These are phyloP conservation scores for Gambusia yucatana DNA, from an alignment of 2,797 vertebrate genomes.

Conservation along the genomic window DNA sequence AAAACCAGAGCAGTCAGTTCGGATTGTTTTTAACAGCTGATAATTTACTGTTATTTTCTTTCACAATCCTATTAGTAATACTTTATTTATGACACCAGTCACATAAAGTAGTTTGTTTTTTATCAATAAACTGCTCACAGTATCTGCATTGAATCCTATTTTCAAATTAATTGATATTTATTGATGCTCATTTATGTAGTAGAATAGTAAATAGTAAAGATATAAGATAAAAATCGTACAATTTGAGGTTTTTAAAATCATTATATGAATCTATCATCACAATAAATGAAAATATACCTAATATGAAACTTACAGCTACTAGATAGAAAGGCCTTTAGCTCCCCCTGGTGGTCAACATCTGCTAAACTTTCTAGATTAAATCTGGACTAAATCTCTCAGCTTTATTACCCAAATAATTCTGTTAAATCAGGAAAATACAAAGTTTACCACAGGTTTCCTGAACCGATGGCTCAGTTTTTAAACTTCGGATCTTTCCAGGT, in stretches of 20 bases:
- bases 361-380: background rate
- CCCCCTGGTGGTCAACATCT: background rate
- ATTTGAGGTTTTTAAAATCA: too few species aligned
- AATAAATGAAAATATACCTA: too few species aligned
- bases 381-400: background rate
- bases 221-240: too few species aligned
- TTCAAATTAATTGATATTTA: background rate
- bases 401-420: background rate
- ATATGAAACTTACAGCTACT: background rate
- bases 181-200: background rate
- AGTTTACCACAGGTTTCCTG: background rate
- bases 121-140: too few species aligned
- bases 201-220: background rate
- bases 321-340: background rate
- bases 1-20: too few species aligned
- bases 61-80: too few species aligned
- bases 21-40: too few species aligned
- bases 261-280: too few species aligned
- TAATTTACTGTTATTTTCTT: too few species aligned
- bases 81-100: too few species aligned
- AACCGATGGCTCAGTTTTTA: background rate
- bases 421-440: background rate
- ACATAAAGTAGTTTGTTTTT: too few species aligned
- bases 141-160: too few species aligned
- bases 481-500: background rate